These are phyloP conservation scores for Sesia bembeciformis DNA, from an alignment of 2,888 invertebrate genomes.

Conservation along the genomic window DNA sequence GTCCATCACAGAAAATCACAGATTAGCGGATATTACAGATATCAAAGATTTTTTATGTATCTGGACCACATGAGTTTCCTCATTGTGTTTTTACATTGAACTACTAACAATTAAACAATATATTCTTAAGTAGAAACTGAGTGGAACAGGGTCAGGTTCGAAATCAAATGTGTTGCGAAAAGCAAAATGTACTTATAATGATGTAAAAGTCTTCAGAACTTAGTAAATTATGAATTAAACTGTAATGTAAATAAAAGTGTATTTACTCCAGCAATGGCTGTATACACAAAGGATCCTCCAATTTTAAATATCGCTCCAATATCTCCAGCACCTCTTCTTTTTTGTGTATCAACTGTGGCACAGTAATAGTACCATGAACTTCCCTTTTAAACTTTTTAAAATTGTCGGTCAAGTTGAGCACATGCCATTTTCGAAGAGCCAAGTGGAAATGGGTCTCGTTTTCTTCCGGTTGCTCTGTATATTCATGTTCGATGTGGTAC, in stretches of 20 bases:
- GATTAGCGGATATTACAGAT: no score
- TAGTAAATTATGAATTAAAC: no score
- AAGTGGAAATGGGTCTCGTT: constrained; percentile 86
- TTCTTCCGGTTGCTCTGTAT: constrained; percentile 81
- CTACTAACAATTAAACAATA: no score
- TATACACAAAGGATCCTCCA: constrained; percentile 81
- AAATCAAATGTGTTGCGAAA: no score
- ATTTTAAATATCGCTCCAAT: constrained; percentile 81
- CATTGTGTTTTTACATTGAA: no score
- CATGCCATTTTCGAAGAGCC: constrained; percentile 91
- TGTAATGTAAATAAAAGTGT: neutral
- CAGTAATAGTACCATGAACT: constrained; percentile 83
- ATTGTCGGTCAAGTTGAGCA: constrained; percentile 88
- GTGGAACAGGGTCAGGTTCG: no score
- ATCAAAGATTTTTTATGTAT: no score
- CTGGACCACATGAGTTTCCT: no score
- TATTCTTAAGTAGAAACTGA: no score
- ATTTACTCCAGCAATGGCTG: constrained; percentile 91
- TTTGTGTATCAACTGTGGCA: constrained; percentile 87
- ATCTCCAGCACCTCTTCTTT: constrained; percentile 84
- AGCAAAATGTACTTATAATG: no score
- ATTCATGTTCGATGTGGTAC: constrained; percentile 86
- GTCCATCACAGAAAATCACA: no score
- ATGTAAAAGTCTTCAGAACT: no score
- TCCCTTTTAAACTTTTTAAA: constrained; percentile 85